phyloP scores from a whole-genome alignment of 2,888 invertebrate genomes.

The Euplagia quadripunctaria region DNA sequence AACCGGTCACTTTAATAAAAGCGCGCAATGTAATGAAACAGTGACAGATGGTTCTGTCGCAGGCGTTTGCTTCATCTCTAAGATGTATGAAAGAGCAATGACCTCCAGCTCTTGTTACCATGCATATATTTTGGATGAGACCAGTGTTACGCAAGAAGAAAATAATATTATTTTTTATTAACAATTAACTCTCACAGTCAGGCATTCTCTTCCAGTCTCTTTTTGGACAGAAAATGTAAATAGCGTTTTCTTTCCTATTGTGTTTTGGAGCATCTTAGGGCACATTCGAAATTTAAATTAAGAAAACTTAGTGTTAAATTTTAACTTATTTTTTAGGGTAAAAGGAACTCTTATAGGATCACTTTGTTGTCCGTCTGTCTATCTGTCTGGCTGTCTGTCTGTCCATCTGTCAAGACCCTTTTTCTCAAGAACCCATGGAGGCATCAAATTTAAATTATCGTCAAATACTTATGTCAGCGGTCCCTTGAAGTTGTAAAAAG shows the following conservation, averaged over 20 bases:
- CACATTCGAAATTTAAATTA: neutral
- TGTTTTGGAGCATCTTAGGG: neutral
- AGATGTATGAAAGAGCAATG: slow-evolving; percentile 42
- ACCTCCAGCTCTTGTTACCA: slow-evolving; percentile 36
- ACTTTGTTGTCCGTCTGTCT: too few relatives aligned
- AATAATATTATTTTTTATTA: neutral
- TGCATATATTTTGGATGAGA: slow-evolving; percentile 16
- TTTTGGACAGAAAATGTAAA: too few relatives aligned
- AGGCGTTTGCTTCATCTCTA: slow-evolving; percentile 49
- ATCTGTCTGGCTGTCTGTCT: too few relatives aligned
- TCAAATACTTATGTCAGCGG: too few relatives aligned
- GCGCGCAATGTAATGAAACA: slow-evolving; percentile 41
- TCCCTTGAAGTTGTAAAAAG: too few relatives aligned
- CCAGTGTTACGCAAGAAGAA: slow-evolving; percentile 9
- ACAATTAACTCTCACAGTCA: neutral
- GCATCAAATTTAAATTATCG: too few relatives aligned
- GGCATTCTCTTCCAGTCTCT: neutral
- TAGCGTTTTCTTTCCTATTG: neutral
- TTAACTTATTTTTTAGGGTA: too few relatives aligned
- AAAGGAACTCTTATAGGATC: too few relatives aligned
- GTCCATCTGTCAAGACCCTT: too few relatives aligned
- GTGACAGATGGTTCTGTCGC: slow-evolving; percentile 59
- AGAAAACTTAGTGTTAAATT: neutral
- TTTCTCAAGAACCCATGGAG: too few relatives aligned
- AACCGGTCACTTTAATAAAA: slow-evolving; percentile 47